Conservation (phyloP, 2,888 invertebrate genomes). For the Coleophora flavipennella region DNA sequence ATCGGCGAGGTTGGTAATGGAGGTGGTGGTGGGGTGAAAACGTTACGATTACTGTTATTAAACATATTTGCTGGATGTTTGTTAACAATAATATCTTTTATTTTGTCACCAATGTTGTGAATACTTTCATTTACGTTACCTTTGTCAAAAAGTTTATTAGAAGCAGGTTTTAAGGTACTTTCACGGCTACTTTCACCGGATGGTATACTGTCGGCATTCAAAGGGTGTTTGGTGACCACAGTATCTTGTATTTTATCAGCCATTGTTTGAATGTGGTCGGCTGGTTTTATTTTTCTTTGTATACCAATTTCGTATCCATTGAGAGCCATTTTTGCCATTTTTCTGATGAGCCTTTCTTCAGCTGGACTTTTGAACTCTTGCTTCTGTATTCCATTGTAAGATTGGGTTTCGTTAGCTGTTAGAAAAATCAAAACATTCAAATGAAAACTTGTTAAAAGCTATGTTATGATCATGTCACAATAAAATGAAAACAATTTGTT, state of each 20-base stretch:
- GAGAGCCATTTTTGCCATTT: conserved; percentile 68
- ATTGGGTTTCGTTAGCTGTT: conserved; percentile 59
- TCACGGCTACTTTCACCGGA: conserved; percentile 47
- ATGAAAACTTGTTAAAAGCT: conserved; percentile 31
- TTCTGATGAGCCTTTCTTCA: conserved; percentile 62
- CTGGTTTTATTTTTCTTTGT: conserved; percentile 67
- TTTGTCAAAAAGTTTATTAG: conserved; percentile 43
- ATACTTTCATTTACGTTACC: conserved; percentile 44
- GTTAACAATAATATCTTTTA: conserved; percentile 46
- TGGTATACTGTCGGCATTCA: conserved; percentile 47
- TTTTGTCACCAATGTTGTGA: conserved; percentile 42
- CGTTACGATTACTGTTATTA: conserved; percentile 26
- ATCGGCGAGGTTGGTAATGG: conserved; percentile 56
- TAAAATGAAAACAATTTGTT: no score
- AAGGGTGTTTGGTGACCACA: conserved; percentile 65
- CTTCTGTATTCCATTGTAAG: conserved; percentile 38
- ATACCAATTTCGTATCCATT: conserved; percentile 70
- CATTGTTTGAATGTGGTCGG: conserved; percentile 67
- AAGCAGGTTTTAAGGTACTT: conserved; percentile 35
- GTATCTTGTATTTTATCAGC: conserved; percentile 68
- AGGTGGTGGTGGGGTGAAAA: conserved; percentile 37
- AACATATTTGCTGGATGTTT: conserved; percentile 31
- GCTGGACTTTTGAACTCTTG: conserved; percentile 63
- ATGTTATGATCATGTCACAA: conserved; percentile 2
- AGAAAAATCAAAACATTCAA: conserved; percentile 46